Evolutionary conservation across 2,888 invertebrate species (phyloP).

Genomic region (Parthenolecanium corni): DNA sequence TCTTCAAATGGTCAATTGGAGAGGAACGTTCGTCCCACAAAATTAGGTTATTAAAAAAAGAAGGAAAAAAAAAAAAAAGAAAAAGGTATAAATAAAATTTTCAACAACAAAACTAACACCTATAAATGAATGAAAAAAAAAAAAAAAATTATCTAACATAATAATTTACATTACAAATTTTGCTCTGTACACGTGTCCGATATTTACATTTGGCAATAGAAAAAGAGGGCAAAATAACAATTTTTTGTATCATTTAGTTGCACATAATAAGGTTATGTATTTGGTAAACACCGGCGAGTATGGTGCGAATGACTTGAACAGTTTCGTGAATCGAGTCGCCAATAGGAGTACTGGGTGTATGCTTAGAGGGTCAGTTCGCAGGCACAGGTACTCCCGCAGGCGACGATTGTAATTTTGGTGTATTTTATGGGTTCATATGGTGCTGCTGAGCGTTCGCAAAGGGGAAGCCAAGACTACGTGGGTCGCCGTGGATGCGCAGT

Average conservation of each 20-base stretch:
- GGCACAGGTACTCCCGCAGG: no score
- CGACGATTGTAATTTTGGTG: no score
- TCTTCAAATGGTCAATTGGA: slow-evolving; percentile 11
- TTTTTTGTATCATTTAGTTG: no score
- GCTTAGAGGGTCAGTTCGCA: no score
- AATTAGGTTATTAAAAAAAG: not conserved
- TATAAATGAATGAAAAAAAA: not conserved
- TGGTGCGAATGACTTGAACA: not conserved
- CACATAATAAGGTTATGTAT: no score
- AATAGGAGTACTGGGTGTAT: no score
- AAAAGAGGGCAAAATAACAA: slow-evolving; percentile 3
- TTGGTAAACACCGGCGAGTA: not conserved
- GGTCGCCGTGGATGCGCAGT: slow-evolving; percentile 65
- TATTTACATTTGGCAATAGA: slow-evolving; percentile 6
- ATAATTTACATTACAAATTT: slow-evolving; percentile 17
- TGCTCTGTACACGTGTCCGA: not conserved
- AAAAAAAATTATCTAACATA: slow-evolving; percentile 24
- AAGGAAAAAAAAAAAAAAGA: slow-evolving; percentile 5
- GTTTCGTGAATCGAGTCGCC: not conserved
- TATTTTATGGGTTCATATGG: slow-evolving; percentile 31
- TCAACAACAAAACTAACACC: slow-evolving; percentile 25
- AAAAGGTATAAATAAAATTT: slow-evolving; percentile 9
- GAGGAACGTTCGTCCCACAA: slow-evolving; percentile 1
- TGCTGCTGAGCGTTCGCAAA: slow-evolving; percentile 40
- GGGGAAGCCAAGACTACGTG: slow-evolving; percentile 66